phyloP scores from a whole-genome alignment of 2,797 vertebrate species.

The Muscicapa striata region DNA sequence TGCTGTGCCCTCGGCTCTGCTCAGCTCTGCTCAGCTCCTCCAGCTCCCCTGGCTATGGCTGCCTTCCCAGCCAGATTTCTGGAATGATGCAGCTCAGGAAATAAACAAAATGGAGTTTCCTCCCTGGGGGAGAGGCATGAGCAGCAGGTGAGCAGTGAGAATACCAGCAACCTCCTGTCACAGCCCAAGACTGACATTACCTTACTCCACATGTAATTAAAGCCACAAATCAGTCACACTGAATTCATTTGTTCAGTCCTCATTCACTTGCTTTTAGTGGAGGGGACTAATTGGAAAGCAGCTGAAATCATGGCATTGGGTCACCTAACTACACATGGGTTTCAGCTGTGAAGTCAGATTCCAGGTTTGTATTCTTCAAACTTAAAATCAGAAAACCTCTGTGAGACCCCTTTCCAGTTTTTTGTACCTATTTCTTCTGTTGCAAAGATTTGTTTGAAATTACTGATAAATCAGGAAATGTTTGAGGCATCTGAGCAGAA shows the following conservation, averaged over 20 bases:
- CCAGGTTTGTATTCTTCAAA: neutral
- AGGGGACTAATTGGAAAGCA: neutral
- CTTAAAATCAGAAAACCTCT: neutral
- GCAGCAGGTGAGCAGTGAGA: neutral
- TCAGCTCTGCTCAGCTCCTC: neutral
- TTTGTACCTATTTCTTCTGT: neutral
- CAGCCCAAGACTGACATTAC: neutral
- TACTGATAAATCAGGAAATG: neutral
- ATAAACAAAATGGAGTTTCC: neutral
- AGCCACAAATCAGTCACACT: neutral
- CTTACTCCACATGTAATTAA: neutral
- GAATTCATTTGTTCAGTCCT: neutral
- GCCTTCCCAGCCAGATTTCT: neutral
- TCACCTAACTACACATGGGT: neutral
- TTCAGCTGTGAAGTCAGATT: neutral
- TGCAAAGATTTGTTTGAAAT: neutral
- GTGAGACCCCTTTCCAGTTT: neutral
- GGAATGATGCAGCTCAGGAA: neutral
- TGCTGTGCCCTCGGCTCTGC: neutral
- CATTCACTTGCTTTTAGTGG: neutral
- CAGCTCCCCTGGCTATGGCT: neutral
- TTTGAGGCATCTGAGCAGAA: neutral
- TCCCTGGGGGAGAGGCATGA: neutral
- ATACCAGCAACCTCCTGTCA: conserved; percentile 26
- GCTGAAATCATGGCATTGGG: neutral